phyloP scores from a whole-genome alignment of 1,140 invertebrate genomes.

The Aphis craccivora region DNA sequence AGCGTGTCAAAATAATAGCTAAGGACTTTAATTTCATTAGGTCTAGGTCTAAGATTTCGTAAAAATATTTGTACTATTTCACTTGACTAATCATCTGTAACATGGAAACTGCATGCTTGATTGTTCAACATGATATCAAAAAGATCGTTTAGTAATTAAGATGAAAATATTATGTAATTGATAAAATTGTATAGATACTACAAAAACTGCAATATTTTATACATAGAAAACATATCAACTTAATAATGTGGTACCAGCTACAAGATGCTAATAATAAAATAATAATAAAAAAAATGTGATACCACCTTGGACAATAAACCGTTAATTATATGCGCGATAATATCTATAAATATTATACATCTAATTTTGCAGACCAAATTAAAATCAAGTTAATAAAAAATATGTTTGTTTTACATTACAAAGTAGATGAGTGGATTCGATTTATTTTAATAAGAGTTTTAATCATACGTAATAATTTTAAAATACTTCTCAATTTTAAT shows the following conservation, averaged over 20 bases:
- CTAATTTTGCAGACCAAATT: background rate
- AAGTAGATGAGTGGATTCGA: background rate
- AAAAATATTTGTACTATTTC: constrained; percentile 30
- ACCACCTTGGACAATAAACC: background rate
- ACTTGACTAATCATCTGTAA: constrained; percentile 56
- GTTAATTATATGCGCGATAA: background rate
- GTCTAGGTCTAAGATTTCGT: constrained; percentile 47
- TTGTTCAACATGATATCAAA: constrained; percentile 41
- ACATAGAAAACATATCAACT: background rate
- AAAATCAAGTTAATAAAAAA: background rate
- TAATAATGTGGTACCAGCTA: background rate
- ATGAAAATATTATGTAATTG: constrained; percentile 22
- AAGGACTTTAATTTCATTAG: constrained; percentile 50
- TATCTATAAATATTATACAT: background rate
- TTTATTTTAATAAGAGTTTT: background rate
- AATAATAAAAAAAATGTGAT: background rate
- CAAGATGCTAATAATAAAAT: background rate
- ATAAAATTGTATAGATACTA: no score
- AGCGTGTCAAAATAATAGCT: constrained; percentile 36
- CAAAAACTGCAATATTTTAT: background rate
- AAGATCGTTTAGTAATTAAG: constrained; percentile 35
- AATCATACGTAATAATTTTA: background rate
- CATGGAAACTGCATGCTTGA: constrained; percentile 49
- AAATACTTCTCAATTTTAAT: constrained; percentile 19
- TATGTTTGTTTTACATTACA: background rate